These are phyloP conservation scores for Diorhabda elongata DNA, from an alignment of 1,140 invertebrate genomes.

Conservation along the genomic window DNA sequence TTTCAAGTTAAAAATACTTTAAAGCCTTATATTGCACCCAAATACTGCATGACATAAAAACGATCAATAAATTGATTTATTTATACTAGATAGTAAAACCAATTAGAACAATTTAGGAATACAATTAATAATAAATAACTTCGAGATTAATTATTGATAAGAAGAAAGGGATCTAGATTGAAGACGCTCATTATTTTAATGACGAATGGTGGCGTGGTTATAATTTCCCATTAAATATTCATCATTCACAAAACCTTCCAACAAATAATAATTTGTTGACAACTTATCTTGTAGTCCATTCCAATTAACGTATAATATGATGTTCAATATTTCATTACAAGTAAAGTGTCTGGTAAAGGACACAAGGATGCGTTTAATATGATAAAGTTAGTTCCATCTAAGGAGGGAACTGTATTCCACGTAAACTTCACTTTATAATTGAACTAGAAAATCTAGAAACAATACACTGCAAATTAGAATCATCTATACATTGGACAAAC, in stretches of 20 bases:
- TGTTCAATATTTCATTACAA: background rate
- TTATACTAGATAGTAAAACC: background rate
- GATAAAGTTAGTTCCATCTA: no score
- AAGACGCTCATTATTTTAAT: background rate
- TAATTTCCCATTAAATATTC: conserved; percentile 1
- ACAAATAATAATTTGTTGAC: conserved; percentile 1
- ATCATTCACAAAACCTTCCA: background rate
- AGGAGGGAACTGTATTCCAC: no score
- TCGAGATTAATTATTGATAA: background rate
- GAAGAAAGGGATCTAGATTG: background rate
- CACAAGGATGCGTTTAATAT: no score
- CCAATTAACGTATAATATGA: background rate
- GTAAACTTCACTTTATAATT: no score
- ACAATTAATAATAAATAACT: background rate
- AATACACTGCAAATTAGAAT: no score
- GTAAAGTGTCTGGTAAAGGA: no score
- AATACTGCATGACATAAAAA: no score
- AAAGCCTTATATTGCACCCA: no score
- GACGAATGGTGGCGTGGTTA: background rate
- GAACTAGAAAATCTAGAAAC: no score
- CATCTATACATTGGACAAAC: no score
- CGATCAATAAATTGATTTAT: background rate
- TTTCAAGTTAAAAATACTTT: no score
- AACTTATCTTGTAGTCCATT: background rate
- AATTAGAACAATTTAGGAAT: background rate